Base-by-base conservation (phyloP, 2,113 vertebrate genomes). In the cattle (Bos taurus) region DNA sequence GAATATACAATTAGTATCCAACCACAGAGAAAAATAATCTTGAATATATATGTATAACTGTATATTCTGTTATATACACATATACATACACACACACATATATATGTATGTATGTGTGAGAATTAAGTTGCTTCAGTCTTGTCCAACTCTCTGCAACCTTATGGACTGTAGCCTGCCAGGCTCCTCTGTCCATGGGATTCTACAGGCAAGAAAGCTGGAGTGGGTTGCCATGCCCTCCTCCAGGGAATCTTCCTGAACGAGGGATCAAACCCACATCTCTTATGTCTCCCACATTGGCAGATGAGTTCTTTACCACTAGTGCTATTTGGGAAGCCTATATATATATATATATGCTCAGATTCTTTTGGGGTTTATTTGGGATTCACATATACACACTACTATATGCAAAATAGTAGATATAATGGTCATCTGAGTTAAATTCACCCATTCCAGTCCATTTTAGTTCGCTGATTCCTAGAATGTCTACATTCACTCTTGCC, bases 1-100 rank as follows among this genome's bases (percentile, higher is more conserved):
- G 50, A 52, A 52, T 52, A 52, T 52, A 16, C 15, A 52, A 16
- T 52, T 52, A 52, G 50, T 52, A 52, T 52, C 50, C 50, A 52
- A 52, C 50, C 50, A 52, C 50, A 52, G 15, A 52, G 5, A 52
- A 52, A 52, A 52, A 15, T 52, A 52, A 52, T 52, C 4, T 54
- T 54, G 52, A 26, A 67, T 64, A n/a, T 67, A 67, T 67, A 64
- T 67, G 36, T 67, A 67, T 1, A 67, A 21, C 64, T 67, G 7
- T n/a, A 67, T 67, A 67, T 67, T 67, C 64, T 67, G 4, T 36
- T 67, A 36, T 67, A 67, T 21, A 7, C 3, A 62, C 14, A 62
- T 33, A 36, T 19, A n/a, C 7, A 67, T 2, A 67, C 2, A 67
- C 17, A 67, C 1, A 64, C 0, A 21, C 0, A 71, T 0, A n/a